Evolutionary conservation across 1,140 invertebrate genomes (phyloP).

Genomic region (Zelostemma sp.): DNA sequence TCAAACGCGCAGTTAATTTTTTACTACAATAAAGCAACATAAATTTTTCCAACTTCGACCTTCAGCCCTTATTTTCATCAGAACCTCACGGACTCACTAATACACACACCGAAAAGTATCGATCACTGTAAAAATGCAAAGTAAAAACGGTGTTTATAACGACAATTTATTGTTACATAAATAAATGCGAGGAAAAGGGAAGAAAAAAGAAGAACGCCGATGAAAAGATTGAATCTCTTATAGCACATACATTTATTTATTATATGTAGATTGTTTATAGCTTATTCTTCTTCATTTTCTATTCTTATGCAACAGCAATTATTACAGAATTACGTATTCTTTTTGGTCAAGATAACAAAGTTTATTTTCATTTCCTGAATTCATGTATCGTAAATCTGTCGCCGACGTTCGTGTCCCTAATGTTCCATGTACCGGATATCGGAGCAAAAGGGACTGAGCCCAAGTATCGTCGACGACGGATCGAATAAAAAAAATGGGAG

Average conservation of each 20-base stretch:
- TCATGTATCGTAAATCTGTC: constrained; percentile 57
- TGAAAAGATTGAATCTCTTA: constrained; percentile 22
- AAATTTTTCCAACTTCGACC: too few species aligned
- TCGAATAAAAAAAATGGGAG: constrained; percentile 53
- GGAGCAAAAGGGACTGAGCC: constrained; percentile 60
- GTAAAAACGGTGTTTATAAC: too few species aligned
- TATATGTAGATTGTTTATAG: constrained; percentile 70
- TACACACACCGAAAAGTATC: too few species aligned
- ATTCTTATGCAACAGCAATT: constrained; percentile 67
- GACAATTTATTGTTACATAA: too few species aligned
- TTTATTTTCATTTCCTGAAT: constrained; percentile 45
- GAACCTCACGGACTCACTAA: too few species aligned
- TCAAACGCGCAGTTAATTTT: too few species aligned
- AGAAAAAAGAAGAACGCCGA: too few species aligned
- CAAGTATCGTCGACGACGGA: constrained; percentile 56
- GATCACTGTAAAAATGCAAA: too few species aligned
- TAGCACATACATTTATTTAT: constrained; percentile 71
- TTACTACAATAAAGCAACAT: too few species aligned
- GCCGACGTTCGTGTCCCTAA: constrained; percentile 52
- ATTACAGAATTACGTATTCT: constrained; percentile 60
- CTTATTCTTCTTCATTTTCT: constrained; percentile 66
- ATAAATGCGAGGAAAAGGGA: too few species aligned
- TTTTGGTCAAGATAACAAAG: constrained; percentile 66
- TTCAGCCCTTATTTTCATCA: too few species aligned
- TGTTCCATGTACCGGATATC: constrained; percentile 56